These are phyloP conservation scores for Druceiella hillmani DNA, from an alignment of 2,888 invertebrate species.

Conservation along the genomic window DNA sequence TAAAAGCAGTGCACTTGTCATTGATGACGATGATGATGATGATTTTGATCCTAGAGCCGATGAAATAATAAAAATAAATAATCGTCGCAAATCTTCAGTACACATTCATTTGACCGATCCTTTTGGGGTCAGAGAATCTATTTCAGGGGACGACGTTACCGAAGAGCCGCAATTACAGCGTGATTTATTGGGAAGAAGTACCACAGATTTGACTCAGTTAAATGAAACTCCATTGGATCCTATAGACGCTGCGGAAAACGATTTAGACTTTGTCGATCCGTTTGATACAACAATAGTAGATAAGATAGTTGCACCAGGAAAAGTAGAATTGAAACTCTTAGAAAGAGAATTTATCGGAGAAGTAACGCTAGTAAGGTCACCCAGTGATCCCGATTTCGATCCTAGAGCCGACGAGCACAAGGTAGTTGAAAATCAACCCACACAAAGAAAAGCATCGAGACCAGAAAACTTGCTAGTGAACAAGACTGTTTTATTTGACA, in stretches of 20 bases:
- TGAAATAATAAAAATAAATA: constrained; percentile 42
- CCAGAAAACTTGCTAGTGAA: constrained; percentile 53
- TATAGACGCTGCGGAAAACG: constrained; percentile 47
- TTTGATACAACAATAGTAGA: constrained; percentile 80
- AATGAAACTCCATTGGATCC: constrained; percentile 65
- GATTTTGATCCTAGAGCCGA: constrained; percentile 63
- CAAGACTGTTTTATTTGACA: constrained; percentile 50
- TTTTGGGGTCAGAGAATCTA: constrained; percentile 53
- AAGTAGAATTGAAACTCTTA: constrained; percentile 70
- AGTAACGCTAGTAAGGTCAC: constrained; percentile 36
- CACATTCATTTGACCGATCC: constrained; percentile 62
- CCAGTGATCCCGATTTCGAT: constrained; percentile 78
- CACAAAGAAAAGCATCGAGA: constrained; percentile 56
- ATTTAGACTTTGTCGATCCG: constrained; percentile 66
- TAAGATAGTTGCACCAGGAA: constrained; percentile 66
- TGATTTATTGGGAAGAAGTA: constrained; percentile 72
- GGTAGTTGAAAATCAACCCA: constrained; percentile 25
- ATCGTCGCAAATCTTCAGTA: constrained; percentile 46
- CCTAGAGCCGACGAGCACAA: constrained; percentile 62
- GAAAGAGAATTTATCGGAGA: constrained; percentile 69
- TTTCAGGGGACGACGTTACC: constrained; percentile 48
- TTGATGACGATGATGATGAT: constrained; percentile 45
- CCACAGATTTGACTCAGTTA: constrained; percentile 66
- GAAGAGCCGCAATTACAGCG: constrained; percentile 44
- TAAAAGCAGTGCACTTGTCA: constrained; percentile 38